Percentiles rank a stretch among this genome's conserved stretches.
These are phyloP conservation scores for Eulithis prunata DNA, from an alignment of 2,888 invertebrate genomes.

Conservation along the genomic window DNA sequence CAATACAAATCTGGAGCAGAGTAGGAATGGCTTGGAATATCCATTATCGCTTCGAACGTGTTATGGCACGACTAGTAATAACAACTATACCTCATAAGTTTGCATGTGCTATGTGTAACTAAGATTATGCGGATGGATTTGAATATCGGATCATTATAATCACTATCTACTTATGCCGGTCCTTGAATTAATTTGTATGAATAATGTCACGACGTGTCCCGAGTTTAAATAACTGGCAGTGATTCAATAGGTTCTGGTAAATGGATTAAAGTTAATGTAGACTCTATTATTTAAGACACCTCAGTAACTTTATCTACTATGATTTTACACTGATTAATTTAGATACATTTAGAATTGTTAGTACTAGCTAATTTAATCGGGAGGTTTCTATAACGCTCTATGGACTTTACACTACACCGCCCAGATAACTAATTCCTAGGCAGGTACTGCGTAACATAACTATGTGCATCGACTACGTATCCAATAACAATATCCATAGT, in stretches of 20 bases:
- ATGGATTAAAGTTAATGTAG: neutral
- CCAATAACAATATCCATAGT: slow-evolving; percentile 8
- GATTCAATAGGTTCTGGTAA: slow-evolving; percentile 5
- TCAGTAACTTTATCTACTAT: neutral
- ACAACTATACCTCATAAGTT: slow-evolving; percentile 37
- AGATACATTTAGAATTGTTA: neutral
- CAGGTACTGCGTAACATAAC: neutral
- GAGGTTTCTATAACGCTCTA: too few species aligned
- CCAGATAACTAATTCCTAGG: neutral
- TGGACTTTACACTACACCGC: neutral
- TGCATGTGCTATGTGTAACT: slow-evolving; percentile 28
- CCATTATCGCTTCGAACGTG: slow-evolving; percentile 38
- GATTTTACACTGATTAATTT: neutral
- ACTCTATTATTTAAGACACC: neutral
- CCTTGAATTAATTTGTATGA: slow-evolving; percentile 37
- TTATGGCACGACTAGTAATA: slow-evolving; percentile 37
- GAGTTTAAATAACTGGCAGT: slow-evolving; percentile 10
- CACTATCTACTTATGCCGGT: slow-evolving; percentile 21
- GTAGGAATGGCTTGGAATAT: slow-evolving; percentile 37
- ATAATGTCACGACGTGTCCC: slow-evolving; percentile 24
- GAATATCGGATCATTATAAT: slow-evolving; percentile 38
- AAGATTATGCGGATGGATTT: slow-evolving; percentile 37
- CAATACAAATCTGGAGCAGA: slow-evolving; percentile 38
- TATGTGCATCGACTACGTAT: neutral
- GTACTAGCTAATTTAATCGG: too few species aligned